A percentile compares a stretch with the other conserved stretches of the same genome.
phyloP scores from a whole-genome alignment of 2,888 invertebrate species.

The Luperina nickerlii region DNA sequence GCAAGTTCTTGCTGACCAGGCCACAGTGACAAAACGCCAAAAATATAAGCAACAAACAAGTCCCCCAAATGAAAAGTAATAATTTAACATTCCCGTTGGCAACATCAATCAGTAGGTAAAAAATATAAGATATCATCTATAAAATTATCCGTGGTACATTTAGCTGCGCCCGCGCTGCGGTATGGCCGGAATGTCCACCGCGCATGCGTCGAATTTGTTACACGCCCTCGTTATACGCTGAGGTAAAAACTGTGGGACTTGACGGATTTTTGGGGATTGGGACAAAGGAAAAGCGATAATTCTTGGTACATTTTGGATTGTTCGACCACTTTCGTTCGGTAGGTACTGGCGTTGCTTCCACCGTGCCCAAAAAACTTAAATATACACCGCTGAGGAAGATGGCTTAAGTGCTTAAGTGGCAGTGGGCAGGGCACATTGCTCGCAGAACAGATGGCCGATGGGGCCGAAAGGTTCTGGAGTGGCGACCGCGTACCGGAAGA shows the following conservation, averaged over 20 bases:
- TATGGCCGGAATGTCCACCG: conserved; percentile 74
- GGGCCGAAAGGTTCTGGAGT: too few relatives aligned
- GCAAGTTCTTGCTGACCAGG: conserved; percentile 36
- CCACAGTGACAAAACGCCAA: conserved; percentile 46
- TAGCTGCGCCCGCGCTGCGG: conserved; percentile 71
- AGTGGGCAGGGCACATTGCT: too few relatives aligned
- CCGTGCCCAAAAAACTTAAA: background rate
- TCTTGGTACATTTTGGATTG: background rate
- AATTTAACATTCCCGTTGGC: conserved; percentile 64
- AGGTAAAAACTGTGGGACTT: conserved; percentile 78
- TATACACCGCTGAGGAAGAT: background rate
- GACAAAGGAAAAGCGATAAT: conserved; percentile 41
- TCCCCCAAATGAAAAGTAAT: conserved; percentile 62
- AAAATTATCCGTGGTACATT: conserved; percentile 81
- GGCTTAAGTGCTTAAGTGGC: too few relatives aligned
- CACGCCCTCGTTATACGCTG: conserved; percentile 78
- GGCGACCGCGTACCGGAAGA: too few relatives aligned
- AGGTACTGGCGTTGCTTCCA: background rate
- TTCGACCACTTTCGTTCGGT: background rate
- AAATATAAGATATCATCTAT: conserved; percentile 78
- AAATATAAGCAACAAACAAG: conserved; percentile 40
- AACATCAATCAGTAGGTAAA: conserved; percentile 65
- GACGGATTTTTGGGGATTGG: conserved; percentile 74
- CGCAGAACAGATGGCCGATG: too few relatives aligned
- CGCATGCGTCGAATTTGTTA: conserved; percentile 83